Base-by-base conservation (phyloP, 2,888 invertebrate genomes). In the Dugesia japonica region DNA sequence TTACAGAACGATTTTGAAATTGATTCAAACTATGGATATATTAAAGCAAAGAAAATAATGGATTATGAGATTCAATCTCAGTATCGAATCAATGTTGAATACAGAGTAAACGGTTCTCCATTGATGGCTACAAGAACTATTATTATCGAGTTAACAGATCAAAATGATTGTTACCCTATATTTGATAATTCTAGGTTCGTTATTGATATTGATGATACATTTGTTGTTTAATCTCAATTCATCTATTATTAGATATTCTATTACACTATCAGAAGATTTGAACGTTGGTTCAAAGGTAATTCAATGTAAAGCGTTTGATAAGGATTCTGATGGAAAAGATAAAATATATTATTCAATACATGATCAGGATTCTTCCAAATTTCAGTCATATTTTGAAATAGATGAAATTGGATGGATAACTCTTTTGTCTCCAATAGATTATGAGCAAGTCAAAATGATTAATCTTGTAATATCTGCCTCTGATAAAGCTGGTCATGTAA, bases 321-420 rank as follows among this genome's bases (percentile, higher is more conserved):
- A 38, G n/a, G 74, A 73, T 23, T 26, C 1, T 17, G 74, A 73
- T 9, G 74, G 74, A 28, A 26, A 27, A 73, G 74, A 73, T 38
- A 33, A 20, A 1, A 38, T 73, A 15, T 33, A 1, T 13, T 73
- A 73, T n/a, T 20, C 28, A 26, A 9, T 73, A 38, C 26, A 23
- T 28, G 7, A 7, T 1, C n/a, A 9, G 1, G 26, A 38, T 26
- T 33, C 38, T 20, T 7, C 75, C 23, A 72, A 71, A 27, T 23
- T 27, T n/a, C 7, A 26, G 4, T 7, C 13, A 1, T 71, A 1
- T 20, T 75, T 75, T 71, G 9, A 26, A 28, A 27, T 71, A 26
- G 75, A 75, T 26, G 75, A 26, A 1, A 1, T 74, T 4, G 75
- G 75, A 15, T 75, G 75, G 75, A 20, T 75, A 26, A 7, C 1